Evolutionary conservation across 1,140 invertebrate species (phyloP), one percentile per base, ranked within the genome.

Genomic region (Dreissena rostriformis): DNA sequence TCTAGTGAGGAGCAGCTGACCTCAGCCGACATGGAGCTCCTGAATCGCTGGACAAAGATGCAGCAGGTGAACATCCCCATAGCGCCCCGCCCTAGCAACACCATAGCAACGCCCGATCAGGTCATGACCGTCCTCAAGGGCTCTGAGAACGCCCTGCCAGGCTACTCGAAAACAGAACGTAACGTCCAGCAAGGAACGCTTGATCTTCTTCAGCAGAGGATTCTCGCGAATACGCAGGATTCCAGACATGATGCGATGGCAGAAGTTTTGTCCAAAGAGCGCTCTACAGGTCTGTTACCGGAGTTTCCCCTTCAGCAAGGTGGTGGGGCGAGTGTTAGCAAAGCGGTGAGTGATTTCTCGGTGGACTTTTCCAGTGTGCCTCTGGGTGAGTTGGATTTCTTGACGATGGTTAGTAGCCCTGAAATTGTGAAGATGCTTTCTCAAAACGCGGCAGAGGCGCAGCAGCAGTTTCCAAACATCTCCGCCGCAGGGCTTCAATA

Each of bases 21-120:
- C 15, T 66, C 19, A 67, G 81, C 65, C 2, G 81, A 82, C 26
- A 82, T 74, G 57, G 71, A 82, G 66, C 1, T 68, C 6, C 51
- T 82, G 11, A 57, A 82, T 17, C 55, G 81, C 29, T 82, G 81
- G 81, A 65, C 57, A 0, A 82, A 66, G 52, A 82, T 82, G 81
- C 81, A 82, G 49, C 14, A 82, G 49, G 52, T 66, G 0, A 82
- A 82, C 75, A 65, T 75, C 26, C 81, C 81, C 17, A 82, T 82
- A 22, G 81, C 81, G 24, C 81, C 81, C 12, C 73, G 74, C 57
- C 81, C 81, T 66, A 55, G 15, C 24, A 26, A 28, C 24, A 72
- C 63, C 39, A 63, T 61, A 53, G 74, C n/a, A 72, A 71, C 55
- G 65, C 81, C 73, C 55, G 77, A 55, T 63, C 79, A 72, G n/a